phyloP scores from a whole-genome alignment of 2,797 vertebrate species.

The Carcharodon carcharias region DNA sequence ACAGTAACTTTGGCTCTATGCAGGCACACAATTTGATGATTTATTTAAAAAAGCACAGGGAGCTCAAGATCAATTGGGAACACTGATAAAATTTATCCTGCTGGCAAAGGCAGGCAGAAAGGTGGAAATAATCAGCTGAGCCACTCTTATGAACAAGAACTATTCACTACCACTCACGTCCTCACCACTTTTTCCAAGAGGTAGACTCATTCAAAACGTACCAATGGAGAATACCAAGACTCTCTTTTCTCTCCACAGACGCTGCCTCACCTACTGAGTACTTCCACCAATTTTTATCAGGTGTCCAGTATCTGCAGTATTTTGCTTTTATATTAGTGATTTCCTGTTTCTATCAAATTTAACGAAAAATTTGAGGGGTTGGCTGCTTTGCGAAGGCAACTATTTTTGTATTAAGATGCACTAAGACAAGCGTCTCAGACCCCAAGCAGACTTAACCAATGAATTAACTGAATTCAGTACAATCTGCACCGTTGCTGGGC shows the following conservation, averaged over 20 bases:
- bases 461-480: neutral
- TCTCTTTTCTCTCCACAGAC: no score
- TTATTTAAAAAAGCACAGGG: neutral
- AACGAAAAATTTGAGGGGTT: neutral
- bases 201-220: neutral
- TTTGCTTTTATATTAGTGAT: no score
- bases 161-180: neutral
- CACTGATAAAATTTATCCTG: neutral
- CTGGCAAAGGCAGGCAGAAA: neutral
- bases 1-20: neutral
- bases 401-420: neutral
- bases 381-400: neutral
- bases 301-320: no score
- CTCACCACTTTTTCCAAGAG: neutral
- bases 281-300: no score
- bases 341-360: neutral
- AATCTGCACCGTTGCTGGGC: neutral
- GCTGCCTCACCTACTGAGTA: no score
- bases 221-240: neutral
- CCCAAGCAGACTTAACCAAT: neutral
- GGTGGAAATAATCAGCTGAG: no score
- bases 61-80: neutral
- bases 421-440: no score
- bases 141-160: neutral
- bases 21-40: neutral